Percentiles rank a stretch among this genome's conserved stretches.
These are phyloP conservation scores for Agrotis puta DNA, from an alignment of 2,888 invertebrate genomes.

Conservation along the genomic window DNA sequence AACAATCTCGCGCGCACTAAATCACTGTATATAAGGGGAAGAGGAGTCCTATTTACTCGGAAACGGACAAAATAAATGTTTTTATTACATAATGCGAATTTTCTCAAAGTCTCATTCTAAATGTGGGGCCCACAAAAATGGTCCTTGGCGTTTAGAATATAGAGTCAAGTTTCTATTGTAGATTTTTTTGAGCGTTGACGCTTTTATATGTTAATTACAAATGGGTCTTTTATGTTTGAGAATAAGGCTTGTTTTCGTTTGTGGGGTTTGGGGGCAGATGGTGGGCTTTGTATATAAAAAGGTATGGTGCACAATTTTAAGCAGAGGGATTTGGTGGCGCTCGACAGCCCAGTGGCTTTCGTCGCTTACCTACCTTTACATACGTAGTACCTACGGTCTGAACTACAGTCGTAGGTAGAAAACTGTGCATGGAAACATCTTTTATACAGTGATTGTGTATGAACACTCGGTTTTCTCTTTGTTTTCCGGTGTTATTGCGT, in stretches of 20 bases:
- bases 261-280: conserved; percentile 71
- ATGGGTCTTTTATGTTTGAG: conserved; percentile 58
- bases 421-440: conserved; percentile 24
- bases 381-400: conserved; percentile 59
- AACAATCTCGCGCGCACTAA: conserved; percentile 90
- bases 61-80: conserved; percentile 91
- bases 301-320: conserved; percentile 89
- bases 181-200: conserved; percentile 58
- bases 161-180: conserved; percentile 70
- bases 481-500: conserved; percentile 9
- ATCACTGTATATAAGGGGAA: conserved; percentile 90
- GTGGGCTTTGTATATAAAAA: conserved; percentile 85
- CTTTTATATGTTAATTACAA: conserved; percentile 62
- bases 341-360: conserved; percentile 75
- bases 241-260: conserved; percentile 72
- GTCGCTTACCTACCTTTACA: conserved; percentile 68
- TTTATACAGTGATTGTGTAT: conserved; percentile 29
- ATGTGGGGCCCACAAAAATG: conserved; percentile 59
- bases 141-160: conserved; percentile 63
- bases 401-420: conserved; percentile 28
- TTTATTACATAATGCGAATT: conserved; percentile 90
- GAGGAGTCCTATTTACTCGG: conserved; percentile 88
- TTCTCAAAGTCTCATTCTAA: conserved; percentile 86
- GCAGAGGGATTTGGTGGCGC: conserved; percentile 87
- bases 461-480: background rate